Base-by-base conservation (phyloP, 2,113 vertebrate species). In the Gallinago media region DNA sequence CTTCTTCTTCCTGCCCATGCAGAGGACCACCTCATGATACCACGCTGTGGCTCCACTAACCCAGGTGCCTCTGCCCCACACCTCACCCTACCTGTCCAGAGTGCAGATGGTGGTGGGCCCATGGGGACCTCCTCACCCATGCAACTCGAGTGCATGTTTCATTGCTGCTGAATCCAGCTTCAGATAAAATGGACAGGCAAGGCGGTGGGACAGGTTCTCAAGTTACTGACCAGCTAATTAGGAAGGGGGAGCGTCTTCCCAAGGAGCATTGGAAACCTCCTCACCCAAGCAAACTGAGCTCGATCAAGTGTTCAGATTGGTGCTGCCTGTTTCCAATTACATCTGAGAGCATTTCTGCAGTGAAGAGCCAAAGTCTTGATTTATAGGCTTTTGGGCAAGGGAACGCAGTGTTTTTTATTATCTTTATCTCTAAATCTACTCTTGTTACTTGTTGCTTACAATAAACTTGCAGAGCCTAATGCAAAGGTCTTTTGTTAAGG, bases 361-460 rank as follows among this genome's bases (percentile, higher is more conserved):
- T 26, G 58, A 89, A 81, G 79, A 96, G 95, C 96, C 96, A 93
- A 96, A 84, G 50, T 84, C 83, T 87, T 96, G 95, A 96, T 95
- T 96, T 96, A 96, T 92, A 86, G 90, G 90, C 76, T 94, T 95
- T 95, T 74, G 92, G 95, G 95, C 76, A 94, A 86, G 95, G 79
- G 91, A 95, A 92, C 65, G 73, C 61, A 91, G 25, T 94, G 96
- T 25, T 94, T 92, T 89, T 87, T 94, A 91, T 95, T 94, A 92
- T 91, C 82, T 93, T 90, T 95, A 95, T 95, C 94, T 94, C 91
- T 94, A 66, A 92, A 95, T 96, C 94, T 92, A 61, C 68, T 91
- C 92, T 94, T 50, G 72, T 93, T 89, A 88, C 88, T 95, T 89
- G 93, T 85, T 95, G 88, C 92, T 89, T 82, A 83, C 77, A 95